Evolutionary conservation across 2,113 vertebrate species (phyloP).

Genomic region (Romanogobio albipinnatus): DNA sequence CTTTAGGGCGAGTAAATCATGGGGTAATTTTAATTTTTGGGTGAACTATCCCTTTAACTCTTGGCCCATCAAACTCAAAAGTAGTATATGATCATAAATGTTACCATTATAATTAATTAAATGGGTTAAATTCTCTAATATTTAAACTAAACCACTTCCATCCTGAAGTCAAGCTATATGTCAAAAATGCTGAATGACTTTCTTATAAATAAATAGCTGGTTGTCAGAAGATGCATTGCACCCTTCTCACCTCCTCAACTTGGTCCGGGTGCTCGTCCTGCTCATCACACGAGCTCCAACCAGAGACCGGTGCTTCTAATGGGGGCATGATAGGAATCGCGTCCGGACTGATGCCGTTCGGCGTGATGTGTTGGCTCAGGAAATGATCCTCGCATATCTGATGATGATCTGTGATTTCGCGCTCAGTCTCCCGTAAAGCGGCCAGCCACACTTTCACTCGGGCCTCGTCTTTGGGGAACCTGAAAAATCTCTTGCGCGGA

Average conservation of each 20-base stretch:
- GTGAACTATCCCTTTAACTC: background rate
- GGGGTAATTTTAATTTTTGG: too few species aligned
- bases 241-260: background rate
- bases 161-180: too few species aligned
- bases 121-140: background rate
- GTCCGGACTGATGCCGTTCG: slow-evolving; percentile 61
- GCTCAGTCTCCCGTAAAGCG: slow-evolving; percentile 70
- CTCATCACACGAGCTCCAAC: slow-evolving; percentile 32
- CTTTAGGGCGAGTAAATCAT: too few species aligned
- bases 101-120: background rate
- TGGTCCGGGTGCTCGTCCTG: slow-evolving; percentile 54
- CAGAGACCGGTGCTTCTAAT: slow-evolving; percentile 60
- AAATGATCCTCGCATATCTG: slow-evolving; percentile 80
- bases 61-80: background rate
- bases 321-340: slow-evolving; percentile 77
- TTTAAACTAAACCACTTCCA: too few species aligned
- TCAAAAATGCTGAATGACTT: background rate
- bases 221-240: background rate
- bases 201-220: background rate
- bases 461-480: slow-evolving; percentile 59
- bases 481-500: slow-evolving; percentile 62
- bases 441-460: slow-evolving; percentile 75
- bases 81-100: background rate
- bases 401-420: slow-evolving; percentile 53
- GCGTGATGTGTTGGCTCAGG: slow-evolving; percentile 71